phyloP scores from a whole-genome alignment of 1,140 invertebrate genomes.

The Euura lappo region DNA sequence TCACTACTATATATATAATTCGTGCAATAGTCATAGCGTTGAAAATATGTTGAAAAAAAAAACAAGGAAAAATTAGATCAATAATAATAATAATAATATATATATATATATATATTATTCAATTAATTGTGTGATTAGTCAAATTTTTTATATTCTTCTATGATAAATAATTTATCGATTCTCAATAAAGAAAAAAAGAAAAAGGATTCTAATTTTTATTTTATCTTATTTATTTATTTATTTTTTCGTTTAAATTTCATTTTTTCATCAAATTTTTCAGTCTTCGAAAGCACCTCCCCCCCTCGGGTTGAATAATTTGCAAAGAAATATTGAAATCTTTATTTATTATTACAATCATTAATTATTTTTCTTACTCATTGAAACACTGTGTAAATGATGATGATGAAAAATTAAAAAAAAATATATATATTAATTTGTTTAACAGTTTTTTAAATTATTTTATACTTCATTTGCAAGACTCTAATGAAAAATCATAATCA shows the following conservation, averaged over 20 bases:
- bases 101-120: background rate
- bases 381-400: too few relatives aligned
- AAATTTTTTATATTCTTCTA: background rate
- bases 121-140: background rate
- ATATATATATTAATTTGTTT: too few relatives aligned
- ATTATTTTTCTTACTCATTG: too few relatives aligned
- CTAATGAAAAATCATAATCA: too few relatives aligned
- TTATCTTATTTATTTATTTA: background rate
- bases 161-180: background rate
- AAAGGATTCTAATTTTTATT: background rate
- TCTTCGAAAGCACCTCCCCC: slow-evolving; percentile 6
- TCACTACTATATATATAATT: too few relatives aligned
- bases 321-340: too few relatives aligned
- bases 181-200: background rate
- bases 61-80: background rate
- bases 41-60: background rate
- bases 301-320: background rate
- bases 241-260: background rate
- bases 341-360: too few relatives aligned
- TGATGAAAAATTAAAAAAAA: too few relatives aligned
- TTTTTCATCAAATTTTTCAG: background rate
- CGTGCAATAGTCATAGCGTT: background rate
- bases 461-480: too few relatives aligned
- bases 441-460: too few relatives aligned
- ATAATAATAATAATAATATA: background rate